Evolutionary conservation across 92 coral and sea anemone species (phyloP), one percentile per base, ranked within the genome.

Genomic region (Plumapathes pennacea): DNA sequence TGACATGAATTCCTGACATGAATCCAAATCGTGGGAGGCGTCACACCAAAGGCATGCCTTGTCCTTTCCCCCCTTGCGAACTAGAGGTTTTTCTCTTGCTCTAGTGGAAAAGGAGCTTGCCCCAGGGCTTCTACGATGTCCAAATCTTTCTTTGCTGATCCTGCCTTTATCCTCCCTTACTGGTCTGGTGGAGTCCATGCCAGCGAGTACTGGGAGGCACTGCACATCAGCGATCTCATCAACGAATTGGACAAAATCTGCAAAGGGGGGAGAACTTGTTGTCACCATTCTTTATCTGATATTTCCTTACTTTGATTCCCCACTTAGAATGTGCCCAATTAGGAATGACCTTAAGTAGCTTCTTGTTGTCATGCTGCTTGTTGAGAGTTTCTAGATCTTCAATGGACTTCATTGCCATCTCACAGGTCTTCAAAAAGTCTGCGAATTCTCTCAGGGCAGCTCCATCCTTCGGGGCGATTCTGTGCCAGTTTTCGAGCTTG

Each of bases 281-380:
- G 24, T 77, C 78, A 22, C 78, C 72, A 46, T 69, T 34, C 57
- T 62, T 60, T 4, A 17, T 18, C 43, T 77, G 77, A 30, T 40
- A 68, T 5, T 60, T 72, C 39, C 78, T 69, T 23, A 69, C 84
- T 24, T 20, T 78, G 22, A 51, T 48, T 11, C 80, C 65, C 88
- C 84, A 80, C 26, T 81, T 74, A n/a, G 76, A 64, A 32, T 64
- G 82, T 13, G 66, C 56, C 85, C 85, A 77, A 60, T 53, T 69
- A 0, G 78, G 78, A 1, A 77, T 59, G 19, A 36, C 77, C 41
- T 56, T 77, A 2, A 77, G 28, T 23, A 77, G 58, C 54, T 77
- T 56, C 56, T 69, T 52, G 44, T 69, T 77, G 10, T 54, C 77
- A 23, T 77, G 78, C 38, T 77, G 66, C 38, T 43, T 69, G 13